A percentile compares a stretch with the other conserved stretches of the same genome.
These are phyloP conservation scores for Rhinolophus sinicus DNA, from an alignment of 2,113 vertebrate species.

Conservation along the genomic window DNA sequence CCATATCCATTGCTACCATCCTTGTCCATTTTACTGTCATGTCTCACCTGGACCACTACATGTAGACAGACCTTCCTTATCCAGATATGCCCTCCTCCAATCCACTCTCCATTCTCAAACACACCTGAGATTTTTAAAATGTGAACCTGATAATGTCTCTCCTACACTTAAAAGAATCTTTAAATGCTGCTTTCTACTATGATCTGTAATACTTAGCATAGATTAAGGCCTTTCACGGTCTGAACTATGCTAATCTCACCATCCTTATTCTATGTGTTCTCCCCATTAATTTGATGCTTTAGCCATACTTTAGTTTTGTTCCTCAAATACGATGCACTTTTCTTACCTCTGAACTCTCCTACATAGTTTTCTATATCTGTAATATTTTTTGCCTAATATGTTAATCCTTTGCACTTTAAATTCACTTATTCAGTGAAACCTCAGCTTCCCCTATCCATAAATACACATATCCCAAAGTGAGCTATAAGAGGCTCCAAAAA, in stretches of 20 bases:
- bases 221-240: neutral
- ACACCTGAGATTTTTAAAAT: neutral
- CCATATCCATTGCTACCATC: neutral
- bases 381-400: neutral
- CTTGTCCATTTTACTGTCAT: neutral
- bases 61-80: neutral
- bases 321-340: neutral
- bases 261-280: neutral
- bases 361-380: neutral
- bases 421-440: neutral
- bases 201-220: neutral
- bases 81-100: neutral
- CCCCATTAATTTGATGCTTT: neutral
- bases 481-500: neutral
- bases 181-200: neutral
- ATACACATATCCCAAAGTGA: neutral
- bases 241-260: neutral
- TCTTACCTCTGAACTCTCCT: neutral
- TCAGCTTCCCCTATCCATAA: neutral
- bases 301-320: neutral
- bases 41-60: neutral
- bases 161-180: neutral
- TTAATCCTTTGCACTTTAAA: neutral
- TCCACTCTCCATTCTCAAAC: neutral
- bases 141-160: neutral